Conservation (phyloP, 2,888 invertebrate species). For the Sipha maydis region DNA sequence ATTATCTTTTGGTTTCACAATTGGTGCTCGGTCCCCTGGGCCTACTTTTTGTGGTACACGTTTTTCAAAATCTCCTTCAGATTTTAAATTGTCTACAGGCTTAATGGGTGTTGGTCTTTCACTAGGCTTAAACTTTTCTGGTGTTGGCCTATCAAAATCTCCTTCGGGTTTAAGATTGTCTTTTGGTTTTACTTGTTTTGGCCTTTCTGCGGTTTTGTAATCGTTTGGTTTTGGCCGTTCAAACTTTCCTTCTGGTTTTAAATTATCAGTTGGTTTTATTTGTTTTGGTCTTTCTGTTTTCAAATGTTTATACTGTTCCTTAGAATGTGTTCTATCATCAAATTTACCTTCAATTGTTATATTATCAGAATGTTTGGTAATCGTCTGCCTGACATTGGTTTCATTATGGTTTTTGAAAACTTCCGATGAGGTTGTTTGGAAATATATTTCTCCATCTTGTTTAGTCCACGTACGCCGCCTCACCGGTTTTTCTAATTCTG, state of each 20-base stretch:
- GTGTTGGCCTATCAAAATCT: constrained; percentile 68
- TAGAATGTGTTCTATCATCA: constrained; percentile 69
- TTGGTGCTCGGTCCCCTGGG: constrained; percentile 66
- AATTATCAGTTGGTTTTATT: constrained; percentile 74
- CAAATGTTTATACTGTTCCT: constrained; percentile 67
- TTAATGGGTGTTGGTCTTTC: constrained; percentile 70
- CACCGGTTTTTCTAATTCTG: constrained; percentile 72
- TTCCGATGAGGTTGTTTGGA: constrained; percentile 74
- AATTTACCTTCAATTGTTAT: constrained; percentile 70
- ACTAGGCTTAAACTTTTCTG: constrained; percentile 70
- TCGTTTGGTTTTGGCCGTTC: constrained; percentile 72
- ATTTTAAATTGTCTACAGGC: constrained; percentile 71
- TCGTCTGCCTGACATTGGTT: constrained; percentile 66
- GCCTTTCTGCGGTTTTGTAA: constrained; percentile 65
- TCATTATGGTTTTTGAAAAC: constrained; percentile 67
- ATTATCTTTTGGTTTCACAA: constrained; percentile 71
- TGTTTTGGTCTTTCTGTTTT: constrained; percentile 61
- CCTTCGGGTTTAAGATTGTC: constrained; percentile 72
- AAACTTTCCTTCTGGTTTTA: constrained; percentile 74
- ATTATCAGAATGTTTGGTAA: constrained; percentile 69
- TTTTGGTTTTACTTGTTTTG: constrained; percentile 64
- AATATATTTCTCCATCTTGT: constrained; percentile 76
- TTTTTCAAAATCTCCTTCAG: constrained; percentile 70
- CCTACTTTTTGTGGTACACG: constrained; percentile 65
- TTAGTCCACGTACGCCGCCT: constrained; percentile 78